Evolutionary conservation across 1,140 invertebrate genomes (phyloP).

Genomic region (Aphaenogaster floridana): DNA sequence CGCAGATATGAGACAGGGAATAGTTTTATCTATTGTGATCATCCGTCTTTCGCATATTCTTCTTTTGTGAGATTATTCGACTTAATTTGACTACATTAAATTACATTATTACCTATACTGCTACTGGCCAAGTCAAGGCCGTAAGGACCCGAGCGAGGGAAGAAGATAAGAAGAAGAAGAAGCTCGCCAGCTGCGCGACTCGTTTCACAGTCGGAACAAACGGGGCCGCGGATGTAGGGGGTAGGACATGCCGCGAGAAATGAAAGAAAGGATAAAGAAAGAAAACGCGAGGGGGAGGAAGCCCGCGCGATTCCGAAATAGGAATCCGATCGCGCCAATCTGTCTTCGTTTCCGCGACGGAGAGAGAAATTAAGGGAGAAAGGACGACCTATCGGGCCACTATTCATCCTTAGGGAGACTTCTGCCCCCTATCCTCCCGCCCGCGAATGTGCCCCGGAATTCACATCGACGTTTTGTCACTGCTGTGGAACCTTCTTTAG

Average conservation of each 20-base stretch:
- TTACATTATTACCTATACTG: too few relatives aligned
- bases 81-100: too few relatives aligned
- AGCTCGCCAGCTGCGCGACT: too few relatives aligned
- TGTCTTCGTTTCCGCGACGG: conserved; percentile 67
- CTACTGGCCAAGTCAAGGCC: too few relatives aligned
- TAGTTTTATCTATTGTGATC: too few relatives aligned
- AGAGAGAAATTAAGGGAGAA: conserved; percentile 62
- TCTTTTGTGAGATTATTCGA: too few relatives aligned
- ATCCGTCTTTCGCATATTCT: too few relatives aligned
- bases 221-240: background rate
- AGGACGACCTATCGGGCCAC: conserved; percentile 53
- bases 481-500: background rate
- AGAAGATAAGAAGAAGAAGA: too few relatives aligned
- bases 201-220: background rate
- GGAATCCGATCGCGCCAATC: conserved; percentile 55
- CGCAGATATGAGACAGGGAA: too few relatives aligned
- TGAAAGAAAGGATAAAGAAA: background rate
- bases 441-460: background rate
- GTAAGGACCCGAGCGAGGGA: too few relatives aligned
- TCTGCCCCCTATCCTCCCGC: background rate
- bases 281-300: background rate
- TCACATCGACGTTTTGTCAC: background rate
- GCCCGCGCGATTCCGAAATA: background rate
- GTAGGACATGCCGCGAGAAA: background rate
- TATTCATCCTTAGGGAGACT: conserved; percentile 52